Evolutionary conservation across 1,140 invertebrate species (phyloP), one percentile per base, ranked within the genome.

Genomic region (Drosophila sturtevanti): DNA sequence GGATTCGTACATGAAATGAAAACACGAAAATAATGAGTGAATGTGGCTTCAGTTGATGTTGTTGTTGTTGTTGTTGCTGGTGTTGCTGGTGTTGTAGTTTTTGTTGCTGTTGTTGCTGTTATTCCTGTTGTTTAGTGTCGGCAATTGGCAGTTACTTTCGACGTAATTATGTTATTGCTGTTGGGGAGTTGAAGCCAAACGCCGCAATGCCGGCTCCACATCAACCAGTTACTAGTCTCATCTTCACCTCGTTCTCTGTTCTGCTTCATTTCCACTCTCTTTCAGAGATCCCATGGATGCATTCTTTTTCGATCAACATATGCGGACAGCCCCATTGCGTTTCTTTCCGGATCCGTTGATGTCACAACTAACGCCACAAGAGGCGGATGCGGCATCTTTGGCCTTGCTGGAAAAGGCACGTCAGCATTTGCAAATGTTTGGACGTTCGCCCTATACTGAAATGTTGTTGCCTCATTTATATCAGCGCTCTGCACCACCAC

Each of bases 221-320:
- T 44, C 41, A 69, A 68, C 64, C 75, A 67, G 63, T 71, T 63
- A 37, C 34, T 52, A 38, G 14, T 38, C 34, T 52, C 56, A 16
- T 35, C n/a, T 61, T 59, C n/a, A 11, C 41, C 16, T 51, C 3
- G 21, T 18, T 41, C 37, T 21, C 14, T 66, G 7, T 51, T 34
- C 66, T 37, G 44, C 4, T 22, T 1, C 10, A 0, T 35, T 63
- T 10, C 44, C 35, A n/a, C 24, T 0, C 55, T n/a, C n/a, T n/a
- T 67, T 4, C 48, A 91, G 94, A 81, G 94, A 95, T 91, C 94
- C 94, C 61, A 95, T 95, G 93, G 94, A 95, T 69, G 93, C 93
- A 9, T 93, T 95, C 86, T 93, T 95, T 48, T 93, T 95, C 92
- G 94, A 95, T 72, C 94, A 95, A 72, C 94, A 95, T 70, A 94